Conservation (phyloP, 1,140 invertebrate species). For the Cylas formicarius region DNA sequence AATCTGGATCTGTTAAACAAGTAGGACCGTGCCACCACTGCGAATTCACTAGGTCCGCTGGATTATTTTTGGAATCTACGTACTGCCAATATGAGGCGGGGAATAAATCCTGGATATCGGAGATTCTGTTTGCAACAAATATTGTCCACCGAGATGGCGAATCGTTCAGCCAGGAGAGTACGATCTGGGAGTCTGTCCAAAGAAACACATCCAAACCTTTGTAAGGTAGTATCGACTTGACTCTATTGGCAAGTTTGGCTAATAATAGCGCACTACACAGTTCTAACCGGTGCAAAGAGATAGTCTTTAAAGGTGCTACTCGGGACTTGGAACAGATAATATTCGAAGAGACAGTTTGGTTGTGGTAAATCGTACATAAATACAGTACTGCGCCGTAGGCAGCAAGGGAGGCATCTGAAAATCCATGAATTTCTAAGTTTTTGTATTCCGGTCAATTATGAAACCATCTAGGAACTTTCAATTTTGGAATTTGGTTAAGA, state of each 20-base stretch:
- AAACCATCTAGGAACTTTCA: no score
- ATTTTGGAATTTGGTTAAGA: no score
- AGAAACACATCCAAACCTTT: no score
- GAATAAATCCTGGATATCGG: constrained; percentile 32
- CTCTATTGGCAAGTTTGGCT: constrained; percentile 13
- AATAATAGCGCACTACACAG: constrained; percentile 22
- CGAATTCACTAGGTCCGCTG: no score
- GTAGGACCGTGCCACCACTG: no score
- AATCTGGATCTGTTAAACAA: no score
- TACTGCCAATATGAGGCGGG: constrained; percentile 28
- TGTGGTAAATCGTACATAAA: constrained; percentile 7
- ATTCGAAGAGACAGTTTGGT: constrained; percentile 30
- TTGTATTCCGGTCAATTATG: no score
- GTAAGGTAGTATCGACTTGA: no score
- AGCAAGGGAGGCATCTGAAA: not conserved
- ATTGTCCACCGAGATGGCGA: constrained; percentile 32
- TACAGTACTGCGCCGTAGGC: constrained; percentile 20
- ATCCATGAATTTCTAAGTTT: constrained; percentile 5
- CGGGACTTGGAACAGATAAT: constrained; percentile 38
- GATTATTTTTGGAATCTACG: constrained; percentile 31
- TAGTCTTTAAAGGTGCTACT: constrained; percentile 27
- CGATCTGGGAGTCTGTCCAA: constrained; percentile 43
- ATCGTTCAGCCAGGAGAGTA: constrained; percentile 39
- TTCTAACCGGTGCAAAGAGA: constrained; percentile 26
- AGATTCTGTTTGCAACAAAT: constrained; percentile 41